Percentiles rank a stretch among this genome's conserved stretches.
Conservation (phyloP, 2,888 invertebrate species). For the Parasteatoda lunata region DNA sequence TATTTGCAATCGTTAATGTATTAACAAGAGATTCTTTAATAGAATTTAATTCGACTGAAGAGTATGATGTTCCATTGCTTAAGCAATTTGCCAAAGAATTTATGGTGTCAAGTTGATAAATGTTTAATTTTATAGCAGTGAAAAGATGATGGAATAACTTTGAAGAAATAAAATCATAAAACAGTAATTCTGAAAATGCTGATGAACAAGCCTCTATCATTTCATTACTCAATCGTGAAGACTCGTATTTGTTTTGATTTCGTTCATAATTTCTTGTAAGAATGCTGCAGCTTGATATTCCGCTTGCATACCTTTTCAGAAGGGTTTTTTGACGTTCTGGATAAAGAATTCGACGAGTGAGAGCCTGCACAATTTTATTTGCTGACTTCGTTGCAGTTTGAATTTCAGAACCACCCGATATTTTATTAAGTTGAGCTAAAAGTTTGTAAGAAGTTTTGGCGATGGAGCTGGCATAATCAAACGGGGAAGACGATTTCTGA, state of each 20-base stretch:
- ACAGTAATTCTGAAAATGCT: slow-evolving; percentile 23
- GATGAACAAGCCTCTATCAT: slow-evolving; percentile 16
- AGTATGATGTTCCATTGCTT: not conserved
- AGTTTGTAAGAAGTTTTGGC: not conserved
- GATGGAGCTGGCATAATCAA: slow-evolving; percentile 19
- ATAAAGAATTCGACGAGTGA: not conserved
- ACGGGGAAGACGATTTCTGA: not conserved
- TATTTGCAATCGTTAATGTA: slow-evolving; percentile 21
- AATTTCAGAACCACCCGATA: not conserved
- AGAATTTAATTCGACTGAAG: not conserved
- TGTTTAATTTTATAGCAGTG: slow-evolving; percentile 7
- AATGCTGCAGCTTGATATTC: not conserved
- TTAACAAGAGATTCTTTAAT: slow-evolving; percentile 7
- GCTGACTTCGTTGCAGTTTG: slow-evolving; percentile 8
- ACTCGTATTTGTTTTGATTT: not conserved
- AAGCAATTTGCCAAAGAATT: slow-evolving; percentile 19
- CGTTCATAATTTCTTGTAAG: not conserved
- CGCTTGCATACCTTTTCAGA: not conserved
- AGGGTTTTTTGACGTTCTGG: slow-evolving; percentile 5
- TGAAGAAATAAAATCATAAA: slow-evolving; percentile 51
- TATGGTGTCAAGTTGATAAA: not conserved
- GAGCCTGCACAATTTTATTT: slow-evolving; percentile 11
- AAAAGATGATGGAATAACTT: slow-evolving; percentile 41
- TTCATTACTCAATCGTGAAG: not conserved
- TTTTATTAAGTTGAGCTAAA: slow-evolving; percentile 6